phyloP scores from a whole-genome alignment of 2,888 invertebrate genomes.

The Alviniconcha strummeri region DNA sequence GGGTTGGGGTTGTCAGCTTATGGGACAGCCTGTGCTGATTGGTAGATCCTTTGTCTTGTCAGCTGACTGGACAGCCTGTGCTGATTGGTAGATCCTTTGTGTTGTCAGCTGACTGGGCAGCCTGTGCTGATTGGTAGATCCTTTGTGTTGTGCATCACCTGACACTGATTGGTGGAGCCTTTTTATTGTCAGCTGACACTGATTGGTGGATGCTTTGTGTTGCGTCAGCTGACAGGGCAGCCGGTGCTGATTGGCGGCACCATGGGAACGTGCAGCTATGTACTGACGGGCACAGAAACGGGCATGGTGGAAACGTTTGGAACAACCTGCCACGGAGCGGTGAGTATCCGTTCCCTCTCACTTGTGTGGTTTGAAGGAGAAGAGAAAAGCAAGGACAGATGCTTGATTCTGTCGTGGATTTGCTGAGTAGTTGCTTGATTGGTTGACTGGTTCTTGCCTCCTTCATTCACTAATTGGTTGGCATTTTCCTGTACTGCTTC shows the following conservation, averaged over 20 bases:
- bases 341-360: conserved; percentile 75
- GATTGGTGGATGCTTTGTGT: conserved; percentile 2
- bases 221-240: conserved; percentile 91
- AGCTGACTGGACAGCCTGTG: conserved; percentile 98
- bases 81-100: conserved; percentile 98
- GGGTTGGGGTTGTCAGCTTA: too few relatives aligned
- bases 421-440: too few relatives aligned
- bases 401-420: too few relatives aligned
- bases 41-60: conserved; percentile 66
- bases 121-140: not conserved
- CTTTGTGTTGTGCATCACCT: conserved; percentile 78
- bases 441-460: too few relatives aligned
- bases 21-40: too few relatives aligned
- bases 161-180: conserved; percentile 98
- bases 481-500: too few relatives aligned
- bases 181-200: conserved; percentile 87
- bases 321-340: conserved; percentile 99
- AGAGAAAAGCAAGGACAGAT: too few relatives aligned
- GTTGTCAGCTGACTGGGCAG: conserved; percentile 82
- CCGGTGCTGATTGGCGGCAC: conserved; percentile 99
- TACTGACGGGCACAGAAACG: conserved; percentile 95
- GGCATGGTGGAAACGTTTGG: conserved; percentile 99
- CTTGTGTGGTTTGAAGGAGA: not conserved
- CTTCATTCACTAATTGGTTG: too few relatives aligned
- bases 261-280: conserved; percentile 99